Base-by-base conservation (phyloP, 2,113 vertebrate genomes). In the Pygoscelis adeliae region DNA sequence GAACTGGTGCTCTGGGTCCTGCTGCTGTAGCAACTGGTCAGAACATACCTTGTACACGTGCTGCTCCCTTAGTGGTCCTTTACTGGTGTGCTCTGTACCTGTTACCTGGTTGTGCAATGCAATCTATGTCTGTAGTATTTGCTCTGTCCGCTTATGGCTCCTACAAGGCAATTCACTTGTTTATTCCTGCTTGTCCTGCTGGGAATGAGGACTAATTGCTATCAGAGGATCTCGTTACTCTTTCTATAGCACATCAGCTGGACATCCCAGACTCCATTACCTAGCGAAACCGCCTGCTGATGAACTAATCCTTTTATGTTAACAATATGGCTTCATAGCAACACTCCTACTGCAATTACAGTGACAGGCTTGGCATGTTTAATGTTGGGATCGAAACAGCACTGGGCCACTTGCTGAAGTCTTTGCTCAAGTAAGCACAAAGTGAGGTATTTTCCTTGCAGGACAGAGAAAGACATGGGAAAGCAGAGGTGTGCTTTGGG, bases 331-430 rank as follows among this genome's bases (percentile, higher is more conserved):
- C 71, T 88, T n/a, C 67, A 29, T 17, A 83, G 49, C 1, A n/a
- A 44, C 20, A 6, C 34, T 73, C 34, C 53, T 36, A 9, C 84
- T 42, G 72, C 83, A 93, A 5, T n/a, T 32, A 13, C n/a, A 22
- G 44, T 3, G 56, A 20, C 44, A 44, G 76, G 40, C 40, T 9
- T 10, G 61, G n/a, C 32, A 14, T 0, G 0, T 32, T 16, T n/a
- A 18, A 10, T 7, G 27, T 26, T 53, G 85, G 50, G 20, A 34
- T 73, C 1, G 13, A 21, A 77, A 21, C 7, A 26, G 69, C 49
- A 17, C n/a, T 15, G 40, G 27, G 65, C 10, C 42, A 3, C 44
- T 25, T 11, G 30, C 49, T 58, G 84, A 42, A 56, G 61, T 11
- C 40, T 40, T 47, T 56, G 44, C 40, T 69, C 11, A n/a, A 18